A percentile compares a stretch with the other conserved stretches of the same genome.
Evolutionary conservation across 2,113 vertebrate species (phyloP).

Genomic region (Piaya cayana): DNA sequence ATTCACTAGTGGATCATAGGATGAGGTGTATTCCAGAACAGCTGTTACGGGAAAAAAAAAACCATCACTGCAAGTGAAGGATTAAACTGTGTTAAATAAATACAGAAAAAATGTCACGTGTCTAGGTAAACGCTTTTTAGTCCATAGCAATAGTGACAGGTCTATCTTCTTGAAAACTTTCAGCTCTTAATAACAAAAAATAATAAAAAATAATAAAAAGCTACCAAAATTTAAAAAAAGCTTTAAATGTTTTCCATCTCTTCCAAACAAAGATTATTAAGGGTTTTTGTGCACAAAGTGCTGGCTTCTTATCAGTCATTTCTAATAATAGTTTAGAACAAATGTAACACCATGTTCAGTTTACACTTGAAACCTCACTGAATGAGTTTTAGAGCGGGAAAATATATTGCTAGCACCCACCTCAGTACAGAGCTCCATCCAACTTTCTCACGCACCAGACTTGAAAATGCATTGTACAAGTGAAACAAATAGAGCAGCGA

Average conservation of each 20-base stretch:
- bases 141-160: neutral
- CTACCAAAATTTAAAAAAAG: neutral
- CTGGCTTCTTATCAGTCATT: neutral
- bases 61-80: neutral
- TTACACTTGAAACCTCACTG: neutral
- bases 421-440: neutral
- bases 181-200: neutral
- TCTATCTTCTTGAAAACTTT: neutral
- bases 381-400: neutral
- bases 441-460: neutral
- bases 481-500: neutral
- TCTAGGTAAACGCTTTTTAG: neutral
- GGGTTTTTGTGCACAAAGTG: neutral
- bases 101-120: neutral
- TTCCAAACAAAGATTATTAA: neutral
- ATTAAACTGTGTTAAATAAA: neutral
- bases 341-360: neutral
- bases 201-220: neutral
- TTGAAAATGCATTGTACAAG: neutral
- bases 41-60: neutral
- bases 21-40: neutral
- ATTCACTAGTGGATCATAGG: neutral
- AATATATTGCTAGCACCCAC: neutral
- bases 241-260: neutral
- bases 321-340: neutral